Evolutionary conservation across 2,113 vertebrate species (phyloP).

Genomic region (Phoenicopterus ruber): DNA sequence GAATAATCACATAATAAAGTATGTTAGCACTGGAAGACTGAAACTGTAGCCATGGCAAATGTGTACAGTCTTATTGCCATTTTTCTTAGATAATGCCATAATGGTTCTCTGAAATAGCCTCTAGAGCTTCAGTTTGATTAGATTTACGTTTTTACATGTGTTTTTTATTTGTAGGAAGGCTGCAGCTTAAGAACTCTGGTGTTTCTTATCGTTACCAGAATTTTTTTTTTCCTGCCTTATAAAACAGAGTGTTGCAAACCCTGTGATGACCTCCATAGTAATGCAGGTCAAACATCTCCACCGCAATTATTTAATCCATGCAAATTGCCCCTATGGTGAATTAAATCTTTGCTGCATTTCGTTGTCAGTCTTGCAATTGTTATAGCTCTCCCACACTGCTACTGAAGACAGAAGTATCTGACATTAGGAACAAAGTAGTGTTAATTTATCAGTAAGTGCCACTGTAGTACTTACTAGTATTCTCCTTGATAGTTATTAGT

Average conservation of each 20-base stretch:
- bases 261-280: background rate
- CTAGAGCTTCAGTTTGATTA: background rate
- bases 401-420: background rate
- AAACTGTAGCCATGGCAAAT: background rate
- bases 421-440: background rate
- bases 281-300: background rate
- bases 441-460: background rate
- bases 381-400: background rate
- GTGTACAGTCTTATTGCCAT: background rate
- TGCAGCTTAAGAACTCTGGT: background rate
- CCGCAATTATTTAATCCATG: background rate
- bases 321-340: background rate
- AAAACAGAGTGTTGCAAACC: background rate
- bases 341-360: background rate
- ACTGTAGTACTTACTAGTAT: background rate
- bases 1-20: background rate
- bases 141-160: background rate
- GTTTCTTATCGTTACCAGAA: background rate
- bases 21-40: background rate
- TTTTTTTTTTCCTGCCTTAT: background rate
- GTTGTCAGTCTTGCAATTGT: background rate
- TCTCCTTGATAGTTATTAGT: background rate
- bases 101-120: background rate
- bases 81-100: background rate
- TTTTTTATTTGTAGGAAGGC: background rate